Evolutionary conservation across 1,140 invertebrate genomes (phyloP).

Genomic region (Galleria mellonella): DNA sequence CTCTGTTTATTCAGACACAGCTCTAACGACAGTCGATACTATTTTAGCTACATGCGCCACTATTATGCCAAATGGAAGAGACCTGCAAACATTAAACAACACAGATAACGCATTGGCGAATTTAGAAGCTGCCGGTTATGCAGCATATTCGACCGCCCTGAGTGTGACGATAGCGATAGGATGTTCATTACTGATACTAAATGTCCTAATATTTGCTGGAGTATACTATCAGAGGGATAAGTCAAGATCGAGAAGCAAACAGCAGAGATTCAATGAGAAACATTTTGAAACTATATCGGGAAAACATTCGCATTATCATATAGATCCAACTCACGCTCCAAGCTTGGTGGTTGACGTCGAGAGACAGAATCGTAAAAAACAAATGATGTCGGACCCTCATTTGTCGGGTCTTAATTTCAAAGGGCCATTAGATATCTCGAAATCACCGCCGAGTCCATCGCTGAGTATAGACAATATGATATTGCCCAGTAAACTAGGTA

Average conservation of each 20-base stretch:
- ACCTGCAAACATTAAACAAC: conserved; percentile 64
- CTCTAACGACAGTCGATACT: conserved; percentile 62
- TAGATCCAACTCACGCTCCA: conserved; percentile 79
- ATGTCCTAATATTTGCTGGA: conserved; percentile 89
- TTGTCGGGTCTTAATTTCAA: conserved; percentile 66
- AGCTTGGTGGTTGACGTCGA: conserved; percentile 88
- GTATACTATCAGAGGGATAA: conserved; percentile 92
- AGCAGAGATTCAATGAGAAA: conserved; percentile 77
- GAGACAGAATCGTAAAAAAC: conserved; percentile 75
- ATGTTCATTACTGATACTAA: conserved; percentile 88
- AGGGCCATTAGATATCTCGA: conserved; percentile 62
- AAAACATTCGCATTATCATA: conserved; percentile 80
- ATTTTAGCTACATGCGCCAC: conserved; percentile 67
- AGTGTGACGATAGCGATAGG: conserved; percentile 93
- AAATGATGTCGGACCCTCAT: conserved; percentile 49
- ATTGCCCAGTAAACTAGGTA: conserved; percentile 65
- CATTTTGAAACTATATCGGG: conserved; percentile 79
- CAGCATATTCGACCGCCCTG: conserved; percentile 87
- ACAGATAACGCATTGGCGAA: conserved; percentile 83
- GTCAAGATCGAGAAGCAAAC: conserved; percentile 77
- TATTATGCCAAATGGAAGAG: conserved; percentile 52
- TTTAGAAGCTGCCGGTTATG: conserved; percentile 85
- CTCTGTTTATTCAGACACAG: conserved; percentile 55
- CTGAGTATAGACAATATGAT: conserved; percentile 69
- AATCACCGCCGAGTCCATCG: conserved; percentile 62